phyloP scores from a whole-genome alignment of 2,797 vertebrate species.

The Hipposideros larvatus region DNA sequence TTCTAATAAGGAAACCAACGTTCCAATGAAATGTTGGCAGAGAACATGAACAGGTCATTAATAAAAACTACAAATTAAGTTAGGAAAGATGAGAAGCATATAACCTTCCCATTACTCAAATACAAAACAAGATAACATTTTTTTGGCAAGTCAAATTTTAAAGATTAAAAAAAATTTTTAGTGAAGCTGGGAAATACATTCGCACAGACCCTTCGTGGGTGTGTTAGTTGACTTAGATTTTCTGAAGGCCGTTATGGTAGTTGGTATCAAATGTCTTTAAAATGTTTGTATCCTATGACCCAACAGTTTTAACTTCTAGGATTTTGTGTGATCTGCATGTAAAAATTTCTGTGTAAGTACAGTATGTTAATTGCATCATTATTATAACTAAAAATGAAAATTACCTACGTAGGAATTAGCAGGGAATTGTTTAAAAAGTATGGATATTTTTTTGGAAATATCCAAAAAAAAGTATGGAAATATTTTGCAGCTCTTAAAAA shows the following conservation, averaged over 20 bases:
- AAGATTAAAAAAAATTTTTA: background rate
- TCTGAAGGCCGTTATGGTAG: background rate
- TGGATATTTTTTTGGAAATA: no score
- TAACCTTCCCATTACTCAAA: background rate
- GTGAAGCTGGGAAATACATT: background rate
- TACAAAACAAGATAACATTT: background rate
- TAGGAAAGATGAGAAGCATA: background rate
- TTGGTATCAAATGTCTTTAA: background rate
- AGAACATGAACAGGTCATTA: background rate
- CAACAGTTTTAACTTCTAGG: background rate
- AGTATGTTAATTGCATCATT: background rate
- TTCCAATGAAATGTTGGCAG: background rate
- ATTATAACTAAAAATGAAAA: slow-evolving; percentile 6
- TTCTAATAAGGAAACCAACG: background rate
- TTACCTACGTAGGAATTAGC: background rate
- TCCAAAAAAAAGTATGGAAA: background rate
- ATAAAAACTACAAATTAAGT: background rate
- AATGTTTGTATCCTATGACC: background rate
- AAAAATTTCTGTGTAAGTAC: slow-evolving; percentile 1
- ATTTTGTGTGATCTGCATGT: slow-evolving; percentile 28
- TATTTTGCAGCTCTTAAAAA: slow-evolving; percentile 21
- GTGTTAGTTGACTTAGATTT: background rate
- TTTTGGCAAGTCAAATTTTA: slow-evolving; percentile 26
- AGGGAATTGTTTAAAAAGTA: background rate
- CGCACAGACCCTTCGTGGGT: background rate